phyloP scores from a whole-genome alignment of 2,113 vertebrate genomes.

The Pachycephala philippinensis region DNA sequence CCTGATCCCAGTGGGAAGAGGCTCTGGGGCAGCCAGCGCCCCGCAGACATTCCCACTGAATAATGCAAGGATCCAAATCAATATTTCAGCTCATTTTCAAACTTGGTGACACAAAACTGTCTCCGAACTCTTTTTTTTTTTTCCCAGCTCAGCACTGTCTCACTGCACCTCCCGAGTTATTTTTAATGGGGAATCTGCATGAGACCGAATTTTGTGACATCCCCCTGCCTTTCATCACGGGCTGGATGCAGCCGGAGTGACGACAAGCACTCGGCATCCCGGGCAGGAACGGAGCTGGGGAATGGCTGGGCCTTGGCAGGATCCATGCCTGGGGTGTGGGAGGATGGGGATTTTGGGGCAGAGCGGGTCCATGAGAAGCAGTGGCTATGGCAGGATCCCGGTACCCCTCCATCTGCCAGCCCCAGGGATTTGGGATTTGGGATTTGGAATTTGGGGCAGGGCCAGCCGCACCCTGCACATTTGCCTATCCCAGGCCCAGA shows the following conservation, averaged over 20 bases:
- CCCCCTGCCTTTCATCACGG: conserved; percentile 12
- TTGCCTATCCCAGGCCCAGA: background rate
- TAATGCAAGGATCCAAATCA: conserved; percentile 10
- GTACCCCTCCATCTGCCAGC: background rate
- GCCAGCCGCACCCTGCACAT: background rate
- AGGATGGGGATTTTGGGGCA: background rate
- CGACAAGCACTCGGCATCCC: background rate
- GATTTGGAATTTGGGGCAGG: background rate
- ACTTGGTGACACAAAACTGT: conserved; percentile 48
- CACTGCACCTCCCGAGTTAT: background rate
- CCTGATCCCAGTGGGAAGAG: background rate
- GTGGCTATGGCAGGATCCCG: accelerated
- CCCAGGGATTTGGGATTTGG: background rate
- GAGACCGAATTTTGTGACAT: conserved; percentile 8
- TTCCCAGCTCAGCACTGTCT: background rate
- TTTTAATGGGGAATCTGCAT: conserved; percentile 40
- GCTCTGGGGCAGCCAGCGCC: accelerated
- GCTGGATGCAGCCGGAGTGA: background rate
- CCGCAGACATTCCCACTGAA: background rate
- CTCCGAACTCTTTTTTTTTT: background rate
- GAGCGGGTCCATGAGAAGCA: accelerated
- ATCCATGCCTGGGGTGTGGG: accelerated
- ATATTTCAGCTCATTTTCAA: conserved; percentile 41
- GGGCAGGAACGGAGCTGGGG: background rate
- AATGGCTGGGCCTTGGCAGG: background rate